Base-by-base conservation (phyloP, 1,140 invertebrate genomes). In the Halictus rubicundus region DNA sequence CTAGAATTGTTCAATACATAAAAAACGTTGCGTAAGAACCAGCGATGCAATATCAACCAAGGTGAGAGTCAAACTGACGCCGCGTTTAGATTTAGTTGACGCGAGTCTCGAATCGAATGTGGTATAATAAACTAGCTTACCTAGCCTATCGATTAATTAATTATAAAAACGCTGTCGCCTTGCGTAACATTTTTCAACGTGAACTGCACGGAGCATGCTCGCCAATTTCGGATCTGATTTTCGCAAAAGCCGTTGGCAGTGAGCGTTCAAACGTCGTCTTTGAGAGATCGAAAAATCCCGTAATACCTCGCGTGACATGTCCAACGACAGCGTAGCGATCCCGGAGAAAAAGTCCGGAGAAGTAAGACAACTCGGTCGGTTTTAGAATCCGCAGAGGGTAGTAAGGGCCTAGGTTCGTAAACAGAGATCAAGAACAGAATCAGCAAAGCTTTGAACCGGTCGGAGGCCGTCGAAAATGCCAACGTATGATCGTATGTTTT, bases 361-460 rank as follows among this genome's bases (percentile, higher is more conserved):
- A n/a, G 27, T n/a, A 60, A 27, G 46, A 39, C 64, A 32, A 60
- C 52, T 49, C 19, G 46, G 21, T 7, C 14, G 23, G n/a, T 23
- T 64, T 25, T 27, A 61, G 37, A 57, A 65, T 25, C 57, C 25
- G 69, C 81, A 69, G 72, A 64, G 37, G 16, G 59, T 65, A 60
- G 60, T 63, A 74, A 71, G 76, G 52, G 63, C 75, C 37, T 42
- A 10, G 54, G 54, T 81, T 65, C 87, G 87, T 89, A 88, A 89
- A 88, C 76, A 87, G 64, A 88, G 85, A 89, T 89, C 86, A 89
- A 68, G 49, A 46, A 57, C 60, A 61, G 81, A 85, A 89, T 89
- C 85, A 87, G 75, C 27, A 27, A 65, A 23, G 79, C 83, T 88
- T 88, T 88, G 85, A 87, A 61, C 25, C 65, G 70, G 69, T 21